Conservation (phyloP, 2,797 vertebrate genomes). For the Sebastes variabilis region DNA sequence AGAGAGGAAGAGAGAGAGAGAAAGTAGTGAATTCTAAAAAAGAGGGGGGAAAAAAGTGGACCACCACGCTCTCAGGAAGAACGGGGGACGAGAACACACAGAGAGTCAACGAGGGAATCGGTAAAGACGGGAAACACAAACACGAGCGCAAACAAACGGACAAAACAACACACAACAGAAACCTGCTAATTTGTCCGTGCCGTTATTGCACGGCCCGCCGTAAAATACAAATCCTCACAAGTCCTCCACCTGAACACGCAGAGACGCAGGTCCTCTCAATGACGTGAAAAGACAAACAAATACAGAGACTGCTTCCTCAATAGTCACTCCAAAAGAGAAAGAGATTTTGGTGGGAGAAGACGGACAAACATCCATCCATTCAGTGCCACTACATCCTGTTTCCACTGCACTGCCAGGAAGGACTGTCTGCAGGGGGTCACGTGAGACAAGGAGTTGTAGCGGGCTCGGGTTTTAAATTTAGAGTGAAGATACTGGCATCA, state of each 20-base stretch:
- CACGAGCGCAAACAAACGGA: slow-evolving; percentile 34
- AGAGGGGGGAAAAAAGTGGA: slow-evolving; percentile 30
- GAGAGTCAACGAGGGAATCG: slow-evolving; percentile 28
- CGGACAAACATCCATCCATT: slow-evolving; percentile 14
- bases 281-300: slow-evolving; percentile 13
- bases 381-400: slow-evolving; percentile 38
- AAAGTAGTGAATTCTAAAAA: slow-evolving; percentile 42
- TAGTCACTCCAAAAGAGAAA: slow-evolving; percentile 11
- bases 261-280: slow-evolving; percentile 2
- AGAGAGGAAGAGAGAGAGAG: slow-evolving; percentile 36
- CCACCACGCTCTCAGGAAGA: slow-evolving; percentile 61
- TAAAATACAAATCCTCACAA: slow-evolving; percentile 51
- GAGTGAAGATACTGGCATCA: too few species aligned
- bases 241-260: slow-evolving; percentile 49
- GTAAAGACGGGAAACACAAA: slow-evolving; percentile 55
- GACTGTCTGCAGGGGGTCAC: slow-evolving; percentile 9
- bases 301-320: slow-evolving; percentile 11
- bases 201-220: slow-evolving; percentile 7
- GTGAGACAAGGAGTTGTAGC: background rate
- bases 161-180: slow-evolving; percentile 41
- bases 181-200: slow-evolving; percentile 42
- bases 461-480: too few species aligned
- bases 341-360: slow-evolving; percentile 8
- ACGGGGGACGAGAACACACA: slow-evolving; percentile 55
- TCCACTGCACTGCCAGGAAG: slow-evolving; percentile 11